phyloP scores from a whole-genome alignment of 35 echinoderm and acorn worm genomes.

The Ophioderma brevispina region DNA sequence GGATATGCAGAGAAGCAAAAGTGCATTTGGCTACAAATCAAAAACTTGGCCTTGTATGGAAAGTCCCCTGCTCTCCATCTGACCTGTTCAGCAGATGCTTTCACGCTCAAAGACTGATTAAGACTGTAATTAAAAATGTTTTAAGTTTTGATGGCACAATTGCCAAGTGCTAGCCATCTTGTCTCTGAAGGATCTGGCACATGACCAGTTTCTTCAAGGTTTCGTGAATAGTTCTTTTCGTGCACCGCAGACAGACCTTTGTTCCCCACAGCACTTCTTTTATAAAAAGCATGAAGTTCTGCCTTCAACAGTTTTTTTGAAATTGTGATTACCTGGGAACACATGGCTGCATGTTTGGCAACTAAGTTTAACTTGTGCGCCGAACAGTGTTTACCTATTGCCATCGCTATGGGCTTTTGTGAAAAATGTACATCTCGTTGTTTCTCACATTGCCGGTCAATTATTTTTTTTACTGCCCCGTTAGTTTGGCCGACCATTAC shows the following conservation, averaged over 20 bases:
- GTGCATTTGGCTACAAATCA: conserved; percentile 48
- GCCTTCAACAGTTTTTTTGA: conserved; percentile 13
- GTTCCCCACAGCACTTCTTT: background rate
- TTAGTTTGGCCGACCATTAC: background rate
- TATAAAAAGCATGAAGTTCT: conserved; percentile 54
- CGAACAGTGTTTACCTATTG: conserved; percentile 27
- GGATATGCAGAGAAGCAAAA: conserved; percentile 52
- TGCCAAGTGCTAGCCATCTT: conserved; percentile 36
- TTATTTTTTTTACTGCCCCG: background rate
- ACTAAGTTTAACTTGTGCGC: conserved; percentile 25
- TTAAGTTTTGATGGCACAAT: conserved; percentile 20
- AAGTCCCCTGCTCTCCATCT: background rate
- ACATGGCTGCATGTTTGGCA: conserved; percentile 20
- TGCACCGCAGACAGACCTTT: background rate
- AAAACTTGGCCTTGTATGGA: conserved; percentile 9
- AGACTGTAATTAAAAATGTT: background rate
- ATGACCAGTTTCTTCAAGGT: background rate
- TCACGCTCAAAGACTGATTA: conserved; percentile 47
- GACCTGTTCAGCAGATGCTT: conserved; percentile 30
- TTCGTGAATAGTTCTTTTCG: background rate
- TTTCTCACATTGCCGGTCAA: background rate
- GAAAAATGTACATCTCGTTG: background rate
- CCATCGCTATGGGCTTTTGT: background rate
- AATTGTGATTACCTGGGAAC: background rate
- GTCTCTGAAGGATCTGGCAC: conserved; percentile 14